phyloP scores from a whole-genome alignment of 1,140 invertebrate species.

The Drosophila orosa region DNA sequence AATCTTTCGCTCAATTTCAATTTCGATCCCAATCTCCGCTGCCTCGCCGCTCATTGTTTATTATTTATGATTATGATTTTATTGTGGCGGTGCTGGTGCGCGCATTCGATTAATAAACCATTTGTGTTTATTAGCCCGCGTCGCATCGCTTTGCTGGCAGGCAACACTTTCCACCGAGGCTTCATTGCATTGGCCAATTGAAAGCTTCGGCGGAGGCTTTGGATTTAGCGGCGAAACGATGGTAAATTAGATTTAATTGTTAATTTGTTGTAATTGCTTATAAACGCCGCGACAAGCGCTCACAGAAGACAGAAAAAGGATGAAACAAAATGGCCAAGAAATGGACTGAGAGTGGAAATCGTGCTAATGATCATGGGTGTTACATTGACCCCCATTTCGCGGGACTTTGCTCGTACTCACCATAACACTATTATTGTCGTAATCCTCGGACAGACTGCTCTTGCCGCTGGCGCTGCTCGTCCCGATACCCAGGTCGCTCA shows the following conservation, averaged over 20 bases:
- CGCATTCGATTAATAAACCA: conserved; percentile 72
- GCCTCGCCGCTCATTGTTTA: conserved; percentile 19
- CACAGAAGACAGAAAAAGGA: conserved; percentile 15
- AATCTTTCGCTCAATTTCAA: conserved; percentile 30
- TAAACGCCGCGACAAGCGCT: conserved; percentile 52
- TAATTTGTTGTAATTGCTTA: conserved; percentile 67
- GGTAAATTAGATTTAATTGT: conserved; percentile 67
- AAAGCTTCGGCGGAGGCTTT: conserved; percentile 14
- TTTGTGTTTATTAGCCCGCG: conserved; percentile 75
- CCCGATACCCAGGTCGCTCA: conserved; percentile 92
- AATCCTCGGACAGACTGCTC: conserved; percentile 89
- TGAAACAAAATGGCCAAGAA: conserved; percentile 32
- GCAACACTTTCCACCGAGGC: conserved; percentile 66
- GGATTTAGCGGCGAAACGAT: conserved; percentile 26
- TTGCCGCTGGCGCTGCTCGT: conserved; percentile 90
- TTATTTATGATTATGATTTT: conserved; percentile 49
- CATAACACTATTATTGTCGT: conserved; percentile 89
- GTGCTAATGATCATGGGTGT: conserved; percentile 31
- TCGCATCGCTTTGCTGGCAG: conserved; percentile 43
- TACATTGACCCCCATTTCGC: conserved; percentile 20
- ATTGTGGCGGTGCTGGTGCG: conserved; percentile 47
- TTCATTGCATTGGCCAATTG: conserved; percentile 30
- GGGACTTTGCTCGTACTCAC: conserved; percentile 84
- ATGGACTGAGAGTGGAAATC: conserved; percentile 24
- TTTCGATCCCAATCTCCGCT: conserved; percentile 49